A percentile compares a stretch with the other conserved stretches of the same genome.
These are phyloP conservation scores for Lepisosteus osseus DNA, from an alignment of 2,113 vertebrate genomes.

Conservation along the genomic window DNA sequence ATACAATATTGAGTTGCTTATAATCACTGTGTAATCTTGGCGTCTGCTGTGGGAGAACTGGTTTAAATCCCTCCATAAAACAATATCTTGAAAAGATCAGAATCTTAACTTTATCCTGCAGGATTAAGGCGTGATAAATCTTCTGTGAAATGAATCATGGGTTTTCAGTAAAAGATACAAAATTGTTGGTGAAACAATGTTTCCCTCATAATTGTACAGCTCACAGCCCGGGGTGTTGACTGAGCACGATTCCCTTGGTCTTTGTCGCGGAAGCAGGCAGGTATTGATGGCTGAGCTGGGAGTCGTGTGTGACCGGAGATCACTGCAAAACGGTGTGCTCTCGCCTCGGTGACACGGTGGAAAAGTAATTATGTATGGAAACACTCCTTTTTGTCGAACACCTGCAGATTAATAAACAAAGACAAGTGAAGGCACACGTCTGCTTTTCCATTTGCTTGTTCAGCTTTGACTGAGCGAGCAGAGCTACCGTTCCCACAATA, in stretches of 20 bases:
- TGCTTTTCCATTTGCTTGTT: no score
- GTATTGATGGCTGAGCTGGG: background rate
- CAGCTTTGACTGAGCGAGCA: no score
- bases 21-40: slow-evolving; percentile 90
- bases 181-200: slow-evolving; percentile 42
- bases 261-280: slow-evolving; percentile 10
- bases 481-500: no score
- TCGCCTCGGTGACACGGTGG: slow-evolving; percentile 16
- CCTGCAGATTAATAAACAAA: no score
- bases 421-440: no score
- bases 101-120: slow-evolving; percentile 78
- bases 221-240: slow-evolving; percentile 34
- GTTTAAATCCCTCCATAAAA: slow-evolving; percentile 77
- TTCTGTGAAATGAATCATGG: slow-evolving; percentile 76
- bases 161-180: slow-evolving; percentile 74
- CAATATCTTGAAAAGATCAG: slow-evolving; percentile 89
- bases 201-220: slow-evolving; percentile 40
- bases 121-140: slow-evolving; percentile 79
- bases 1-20: slow-evolving; percentile 91
- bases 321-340: background rate
- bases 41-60: slow-evolving; percentile 83
- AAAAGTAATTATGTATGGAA: no score
- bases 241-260: slow-evolving; percentile 15
- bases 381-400: no score
- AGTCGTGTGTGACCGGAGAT: slow-evolving; percentile 1